A percentile compares a stretch with the other conserved stretches of the same genome.
Evolutionary conservation across 2,113 vertebrate genomes (phyloP).

Genomic region (Phalacrocorax aristotelis): DNA sequence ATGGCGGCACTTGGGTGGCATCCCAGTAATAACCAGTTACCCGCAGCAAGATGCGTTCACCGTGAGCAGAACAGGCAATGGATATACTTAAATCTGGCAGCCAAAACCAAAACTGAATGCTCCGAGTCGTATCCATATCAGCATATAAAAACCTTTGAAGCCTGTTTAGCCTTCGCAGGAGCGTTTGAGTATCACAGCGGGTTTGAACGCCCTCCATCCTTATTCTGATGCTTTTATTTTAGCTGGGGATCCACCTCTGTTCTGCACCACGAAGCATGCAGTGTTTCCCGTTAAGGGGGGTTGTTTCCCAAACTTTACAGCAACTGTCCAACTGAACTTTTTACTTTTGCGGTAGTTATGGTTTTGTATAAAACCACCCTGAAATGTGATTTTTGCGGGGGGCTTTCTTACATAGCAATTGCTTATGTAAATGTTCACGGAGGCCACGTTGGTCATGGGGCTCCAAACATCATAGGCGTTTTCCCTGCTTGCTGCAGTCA

Average conservation of each 20-base stretch:
- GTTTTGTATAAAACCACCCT: background rate
- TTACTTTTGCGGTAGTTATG: background rate
- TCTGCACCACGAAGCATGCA: rapidly evolving
- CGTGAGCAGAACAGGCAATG: background rate
- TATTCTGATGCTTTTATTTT: rapidly evolving
- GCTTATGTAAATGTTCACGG: background rate
- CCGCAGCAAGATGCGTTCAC: rapidly evolving
- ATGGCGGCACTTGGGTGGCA: background rate
- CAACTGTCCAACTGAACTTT: background rate
- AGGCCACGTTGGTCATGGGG: background rate
- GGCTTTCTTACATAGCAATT: background rate
- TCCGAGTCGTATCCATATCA: background rate
- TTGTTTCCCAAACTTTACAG: background rate
- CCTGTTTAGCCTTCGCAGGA: background rate
- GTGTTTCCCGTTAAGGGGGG: background rate
- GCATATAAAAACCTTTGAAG: background rate
- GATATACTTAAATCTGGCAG: background rate
- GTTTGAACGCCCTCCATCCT: background rate
- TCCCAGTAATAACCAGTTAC: background rate
- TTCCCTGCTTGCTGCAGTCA: background rate
- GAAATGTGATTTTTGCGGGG: background rate
- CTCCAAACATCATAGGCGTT: background rate
- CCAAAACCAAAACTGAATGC: background rate
- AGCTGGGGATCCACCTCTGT: rapidly evolving
- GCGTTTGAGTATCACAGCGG: background rate